Conservation (phyloP, 2,113 vertebrate species). For the Potamarius usumacintae region DNA sequence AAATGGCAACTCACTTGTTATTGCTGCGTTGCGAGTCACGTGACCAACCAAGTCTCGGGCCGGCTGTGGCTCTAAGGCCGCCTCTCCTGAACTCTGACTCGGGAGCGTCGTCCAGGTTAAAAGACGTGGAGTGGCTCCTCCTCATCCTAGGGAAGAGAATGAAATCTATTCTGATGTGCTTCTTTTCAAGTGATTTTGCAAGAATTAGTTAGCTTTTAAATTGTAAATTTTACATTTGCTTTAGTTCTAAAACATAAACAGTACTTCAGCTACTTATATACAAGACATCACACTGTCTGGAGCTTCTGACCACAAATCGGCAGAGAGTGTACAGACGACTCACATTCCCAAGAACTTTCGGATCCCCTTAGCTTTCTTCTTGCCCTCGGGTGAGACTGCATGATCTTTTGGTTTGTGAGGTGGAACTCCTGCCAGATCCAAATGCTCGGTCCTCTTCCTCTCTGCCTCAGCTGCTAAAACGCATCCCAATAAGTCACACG, state of each 20-base stretch:
- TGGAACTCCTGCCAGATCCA: conserved; percentile 82
- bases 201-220: not conserved
- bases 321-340: conserved; percentile 32
- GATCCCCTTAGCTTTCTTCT: conserved; percentile 90
- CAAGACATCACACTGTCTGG: not conserved
- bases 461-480: conserved; percentile 79
- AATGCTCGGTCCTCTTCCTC: conserved; percentile 81
- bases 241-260: not conserved
- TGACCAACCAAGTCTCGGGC: conserved; percentile 92
- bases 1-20: conserved; percentile 64
- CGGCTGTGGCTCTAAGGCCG: conserved; percentile 89
- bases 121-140: conserved; percentile 92
- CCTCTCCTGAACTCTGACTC: conserved; percentile 90
- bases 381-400: conserved; percentile 77
- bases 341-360: conserved; percentile 91
- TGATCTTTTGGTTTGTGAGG: conserved; percentile 66
- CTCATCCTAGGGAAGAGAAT: conserved; percentile 74
- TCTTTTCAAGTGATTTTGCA: not conserved
- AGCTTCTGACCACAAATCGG: not conserved
- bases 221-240: not conserved
- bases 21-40: conserved; percentile 79
- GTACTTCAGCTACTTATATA: not conserved
- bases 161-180: not conserved
- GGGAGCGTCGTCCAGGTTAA: conserved; percentile 83
- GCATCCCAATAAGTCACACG: not conserved